Percentiles rank a stretch among this genome's conserved stretches.
phyloP scores from a whole-genome alignment of 2,797 vertebrate species.

The Streptopelia turtur region DNA sequence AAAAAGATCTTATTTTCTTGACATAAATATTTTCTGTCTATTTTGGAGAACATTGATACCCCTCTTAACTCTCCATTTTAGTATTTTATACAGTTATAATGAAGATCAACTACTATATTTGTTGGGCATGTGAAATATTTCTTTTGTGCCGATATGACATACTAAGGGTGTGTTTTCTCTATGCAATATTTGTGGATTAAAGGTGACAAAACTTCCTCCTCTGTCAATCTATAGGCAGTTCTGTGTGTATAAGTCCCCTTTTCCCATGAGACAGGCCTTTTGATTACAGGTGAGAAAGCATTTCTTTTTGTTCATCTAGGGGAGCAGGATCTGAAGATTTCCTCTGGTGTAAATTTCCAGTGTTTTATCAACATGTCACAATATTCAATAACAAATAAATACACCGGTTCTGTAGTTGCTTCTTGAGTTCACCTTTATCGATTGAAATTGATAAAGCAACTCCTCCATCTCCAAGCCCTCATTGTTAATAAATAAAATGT shows the following conservation, averaged over 20 bases:
- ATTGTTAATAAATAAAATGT: neutral
- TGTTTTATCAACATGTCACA: neutral
- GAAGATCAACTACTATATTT: neutral
- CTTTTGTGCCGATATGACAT: neutral
- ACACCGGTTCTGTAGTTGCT: neutral
- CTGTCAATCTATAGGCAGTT: neutral
- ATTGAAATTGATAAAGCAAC: neutral
- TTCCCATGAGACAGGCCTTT: neutral
- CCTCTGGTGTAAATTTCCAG: neutral
- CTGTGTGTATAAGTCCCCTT: neutral
- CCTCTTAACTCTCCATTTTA: neutral
- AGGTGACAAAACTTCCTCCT: neutral
- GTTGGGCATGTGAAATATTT: neutral
- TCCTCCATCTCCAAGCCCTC: neutral
- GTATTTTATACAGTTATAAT: constrained; percentile 20
- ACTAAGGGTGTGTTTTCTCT: constrained; percentile 1
- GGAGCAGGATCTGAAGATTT: neutral
- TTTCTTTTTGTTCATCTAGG: neutral
- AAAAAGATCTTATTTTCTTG: constrained; percentile 53
- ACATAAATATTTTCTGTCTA: constrained; percentile 50
- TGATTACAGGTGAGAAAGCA: neutral
- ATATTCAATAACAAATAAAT: constrained; percentile 28
- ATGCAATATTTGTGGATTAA: constrained; percentile 38
- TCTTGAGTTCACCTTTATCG: neutral
- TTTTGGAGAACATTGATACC: constrained; percentile 37